Evolutionary conservation across 2,888 invertebrate species (phyloP), one percentile per base, ranked within the genome.

Genomic region (Nebria brevicollis): DNA sequence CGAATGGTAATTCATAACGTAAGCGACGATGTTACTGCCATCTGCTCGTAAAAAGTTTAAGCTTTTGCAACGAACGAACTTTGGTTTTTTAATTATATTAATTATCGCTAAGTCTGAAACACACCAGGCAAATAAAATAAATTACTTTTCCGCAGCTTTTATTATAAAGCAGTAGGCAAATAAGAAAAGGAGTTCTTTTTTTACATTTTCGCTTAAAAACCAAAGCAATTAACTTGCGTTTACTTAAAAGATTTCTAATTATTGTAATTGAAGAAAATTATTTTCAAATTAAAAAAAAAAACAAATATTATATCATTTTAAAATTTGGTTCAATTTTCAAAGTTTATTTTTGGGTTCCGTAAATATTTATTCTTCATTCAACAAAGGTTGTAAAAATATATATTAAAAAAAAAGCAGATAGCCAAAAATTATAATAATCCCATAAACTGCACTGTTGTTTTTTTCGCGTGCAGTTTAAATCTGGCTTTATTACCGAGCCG

Each of bases 1-100:
- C 15, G n/a, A 66, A 41, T 42, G 74, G 79, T 74, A 79, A 79
- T 74, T 79, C 74, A 79, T 79, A 74, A 79, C 74, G 74, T 65
- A 43, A 79, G 73, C 42, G 41, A 72, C 72, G 77, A 77, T 72
- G 72, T 72, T 77, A 77, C 77, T 25, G 77, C 77, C 77, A 77
- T 77, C 77, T 77, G 77, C 54, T 77, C 70, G 70, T 25, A 70
- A 77, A 77, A 77, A 77, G 77, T 77, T 77, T 54, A 77, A 77
- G 68, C 77, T 77, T 54, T 54, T 54, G 54, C 54, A 54, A 54
- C 54, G 54, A 54, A 54, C 54, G 54, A 70, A 70, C 70, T 77
- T 54, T 54, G 77, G 70, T 70, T 70, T 77, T 77, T 77, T 77
- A 77, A 77, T 77, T 77, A 70, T 70, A 66, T 77, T 77, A 77